Base-by-base conservation (phyloP, 2,888 invertebrate species). In the Congeria kusceri region DNA sequence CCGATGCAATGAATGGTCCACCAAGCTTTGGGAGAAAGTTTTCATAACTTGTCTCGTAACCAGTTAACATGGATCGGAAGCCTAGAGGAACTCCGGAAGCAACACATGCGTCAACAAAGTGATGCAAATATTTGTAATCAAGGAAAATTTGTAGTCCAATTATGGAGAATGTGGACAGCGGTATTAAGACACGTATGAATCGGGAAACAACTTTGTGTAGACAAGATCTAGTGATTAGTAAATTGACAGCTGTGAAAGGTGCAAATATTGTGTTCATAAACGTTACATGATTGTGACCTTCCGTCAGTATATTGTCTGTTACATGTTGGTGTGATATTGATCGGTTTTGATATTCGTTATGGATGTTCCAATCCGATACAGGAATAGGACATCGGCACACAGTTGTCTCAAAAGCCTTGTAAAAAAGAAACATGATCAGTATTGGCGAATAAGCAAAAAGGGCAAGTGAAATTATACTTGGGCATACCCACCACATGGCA, bases 11-110 rank as follows among this genome's bases (percentile, higher is more conserved):
- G 59, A 65, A 81, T 1, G 80, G 80, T n/a, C 80, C 80, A 2
- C 77, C 77, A 23, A 81, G 39, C 27, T 23, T 44, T 1, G 46
- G 29, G 3, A 81, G 70, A 67, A 81, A 81, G 39, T 70, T 81
- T n/a, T 44, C 3, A 20, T 49, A 57, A 23, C 77, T 77, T 7
- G 59, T n/a, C 11, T 77, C 53, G 53, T 69, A 74, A 47, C 80
- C 80, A 11, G 80, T 63, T 0, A 70, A 39, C 59, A 81, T 68
- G 2, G 80, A 81, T 3, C 73, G 56, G 57, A 81, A 81, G 23
- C 73, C 77, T 67, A 76, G 67, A 13, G 80, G 77, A 15, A 69
- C 70, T 3, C 80, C 80, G 28, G 72, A 64, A 7, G 63, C 44
- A 4, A 81, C 80, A 64, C 80, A 70, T 9, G 65, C 73, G n/a